Percentiles rank a stretch among this genome's conserved stretches.
Evolutionary conservation across 2,797 vertebrate species (phyloP).

Genomic region (Myiotriccus ornatus): DNA sequence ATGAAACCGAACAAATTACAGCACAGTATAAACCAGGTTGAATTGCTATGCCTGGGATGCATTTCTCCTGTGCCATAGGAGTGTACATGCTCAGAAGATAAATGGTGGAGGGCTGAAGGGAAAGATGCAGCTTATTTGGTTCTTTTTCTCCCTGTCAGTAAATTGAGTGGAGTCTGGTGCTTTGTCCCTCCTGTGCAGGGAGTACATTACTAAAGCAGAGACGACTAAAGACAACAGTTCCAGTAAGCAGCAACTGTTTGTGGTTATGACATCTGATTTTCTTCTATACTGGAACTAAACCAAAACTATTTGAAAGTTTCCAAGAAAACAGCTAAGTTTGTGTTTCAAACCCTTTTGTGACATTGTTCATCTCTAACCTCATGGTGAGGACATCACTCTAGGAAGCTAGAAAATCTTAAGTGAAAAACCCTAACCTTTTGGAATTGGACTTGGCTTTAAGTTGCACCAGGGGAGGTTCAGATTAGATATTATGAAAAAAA

Average conservation of each 20-base stretch:
- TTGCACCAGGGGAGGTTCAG: neutral
- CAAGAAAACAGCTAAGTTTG: slow-evolving; percentile 27
- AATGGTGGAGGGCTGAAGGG: neutral
- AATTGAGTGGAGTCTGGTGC: neutral
- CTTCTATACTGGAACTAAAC: slow-evolving; percentile 8
- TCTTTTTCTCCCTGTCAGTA: neutral
- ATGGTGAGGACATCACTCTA: neutral
- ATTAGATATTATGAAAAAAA: neutral
- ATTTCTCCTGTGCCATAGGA: neutral
- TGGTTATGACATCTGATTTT: slow-evolving; percentile 48
- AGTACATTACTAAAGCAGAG: neutral
- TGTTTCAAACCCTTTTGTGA: slow-evolving; percentile 7
- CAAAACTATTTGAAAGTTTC: slow-evolving; percentile 31
- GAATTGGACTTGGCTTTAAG: neutral
- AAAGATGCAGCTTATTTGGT: neutral
- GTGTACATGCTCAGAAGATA: neutral
- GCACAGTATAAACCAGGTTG: neutral
- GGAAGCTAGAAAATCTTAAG: neutral
- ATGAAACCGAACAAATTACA: neutral
- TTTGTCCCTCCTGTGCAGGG: neutral
- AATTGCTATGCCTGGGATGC: neutral
- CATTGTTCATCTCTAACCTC: neutral
- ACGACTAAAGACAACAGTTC: slow-evolving; percentile 31
- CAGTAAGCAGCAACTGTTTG: slow-evolving; percentile 49
- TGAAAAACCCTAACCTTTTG: neutral